Conservation (phyloP, 2,113 vertebrate genomes). For the Physeter macrocephalus region DNA sequence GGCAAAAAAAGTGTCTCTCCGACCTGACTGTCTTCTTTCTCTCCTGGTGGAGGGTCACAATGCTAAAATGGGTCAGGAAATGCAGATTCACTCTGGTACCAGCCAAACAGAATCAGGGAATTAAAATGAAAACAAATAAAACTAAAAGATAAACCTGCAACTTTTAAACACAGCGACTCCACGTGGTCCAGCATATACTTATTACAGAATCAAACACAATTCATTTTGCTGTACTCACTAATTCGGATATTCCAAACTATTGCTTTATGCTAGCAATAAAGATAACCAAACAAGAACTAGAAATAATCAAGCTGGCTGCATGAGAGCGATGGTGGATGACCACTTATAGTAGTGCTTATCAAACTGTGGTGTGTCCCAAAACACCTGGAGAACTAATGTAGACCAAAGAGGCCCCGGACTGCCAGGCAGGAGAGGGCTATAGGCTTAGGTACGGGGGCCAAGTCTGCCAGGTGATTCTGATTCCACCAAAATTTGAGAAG, state of each 20-base stretch:
- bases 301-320: neutral
- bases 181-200: neutral
- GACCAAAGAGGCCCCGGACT: too few relatives aligned
- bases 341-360: neutral
- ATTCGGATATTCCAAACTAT: too few relatives aligned
- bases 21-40: neutral
- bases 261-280: constrained; percentile 2
- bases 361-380: neutral
- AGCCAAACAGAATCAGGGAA: neutral
- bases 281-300: neutral
- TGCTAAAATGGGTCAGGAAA: neutral
- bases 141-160: neutral
- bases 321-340: neutral
- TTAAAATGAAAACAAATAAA: neutral
- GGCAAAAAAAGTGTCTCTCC: neutral
- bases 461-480: neutral
- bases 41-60: neutral
- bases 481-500: neutral
- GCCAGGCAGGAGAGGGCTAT: accelerated
- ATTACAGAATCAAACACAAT: neutral
- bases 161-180: neutral
- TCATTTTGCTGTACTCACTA: neutral
- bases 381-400: accelerated
- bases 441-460: neutral
- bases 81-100: neutral